Base-by-base conservation (phyloP, 1,140 invertebrate species). In the Bombus sylvicola region DNA sequence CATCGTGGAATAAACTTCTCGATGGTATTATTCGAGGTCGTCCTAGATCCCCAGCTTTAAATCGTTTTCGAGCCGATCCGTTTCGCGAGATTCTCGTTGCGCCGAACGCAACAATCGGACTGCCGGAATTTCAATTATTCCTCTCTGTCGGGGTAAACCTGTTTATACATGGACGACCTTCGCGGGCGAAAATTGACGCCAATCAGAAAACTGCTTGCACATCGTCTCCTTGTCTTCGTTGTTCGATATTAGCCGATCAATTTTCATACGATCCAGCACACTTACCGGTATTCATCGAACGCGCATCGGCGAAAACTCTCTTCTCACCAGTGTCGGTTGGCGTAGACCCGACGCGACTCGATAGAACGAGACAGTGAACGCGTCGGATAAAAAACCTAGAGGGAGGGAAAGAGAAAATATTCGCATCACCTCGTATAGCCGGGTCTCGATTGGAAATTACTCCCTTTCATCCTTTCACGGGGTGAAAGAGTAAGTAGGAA, bases 381-480 rank as follows among this genome's bases (percentile, higher is more conserved):
- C 47, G 47, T 53, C 47, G 13, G 1, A 0, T 2, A 41, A 59
- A 81, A 71, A 73, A n/a, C 31, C 28, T n/a, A 72, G 80, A 39
- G 53, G 18, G 28, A 37, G 22, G 53, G 69, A 71, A 39, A 76
- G 80, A 71, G 87, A 86, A 64, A 82, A 80, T 62, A 80, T 82
- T 77, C 75, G 64, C 68, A 73, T 77, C 88, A 74, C 57, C 72
- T 64, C 73, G 81, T 80, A 18, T 73, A 73, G 71, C 71, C 71
- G 69, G 47, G 73, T 87, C 89, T 90, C 88, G 89, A 90, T 90
- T 90, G 89, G 86, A 90, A 90, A 90, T 90, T 90, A 90, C 82
- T 90, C 89, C 72, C 89, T 90, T 90, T 90, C 86, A 90, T 90
- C 86, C 72, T 81, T 90, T 90, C 89, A 90, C 86, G 53, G 75